phyloP scores from a whole-genome alignment of 2,797 vertebrate genomes.

The Antrozous pallidus region DNA sequence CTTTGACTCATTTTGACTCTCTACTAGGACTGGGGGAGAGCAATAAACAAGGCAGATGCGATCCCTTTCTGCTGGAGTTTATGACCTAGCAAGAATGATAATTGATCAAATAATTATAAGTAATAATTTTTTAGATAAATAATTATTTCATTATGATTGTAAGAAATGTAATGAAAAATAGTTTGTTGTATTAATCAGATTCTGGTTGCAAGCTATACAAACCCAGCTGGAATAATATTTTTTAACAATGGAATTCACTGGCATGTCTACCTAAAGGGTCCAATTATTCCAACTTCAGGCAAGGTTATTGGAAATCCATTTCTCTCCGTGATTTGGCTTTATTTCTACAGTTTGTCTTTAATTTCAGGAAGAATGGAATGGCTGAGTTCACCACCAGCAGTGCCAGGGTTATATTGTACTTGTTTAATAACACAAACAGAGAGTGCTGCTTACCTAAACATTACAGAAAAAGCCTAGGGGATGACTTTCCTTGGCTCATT shows the following conservation, averaged over 20 bases:
- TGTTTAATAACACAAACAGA: background rate
- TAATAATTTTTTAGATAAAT: background rate
- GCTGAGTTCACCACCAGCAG: background rate
- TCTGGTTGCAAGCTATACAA: background rate
- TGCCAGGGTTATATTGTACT: background rate
- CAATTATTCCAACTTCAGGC: background rate
- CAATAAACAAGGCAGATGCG: background rate
- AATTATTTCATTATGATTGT: background rate
- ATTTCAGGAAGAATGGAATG: background rate
- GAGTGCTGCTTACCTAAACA: background rate
- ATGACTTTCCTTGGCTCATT: background rate
- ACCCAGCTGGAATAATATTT: background rate
- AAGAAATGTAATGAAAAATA: background rate
- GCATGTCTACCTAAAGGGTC: background rate
- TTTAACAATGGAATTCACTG: background rate
- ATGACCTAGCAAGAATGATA: background rate
- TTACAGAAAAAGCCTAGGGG: background rate
- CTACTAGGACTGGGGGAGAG: background rate
- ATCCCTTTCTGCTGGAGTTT: background rate
- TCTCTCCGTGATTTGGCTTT: background rate
- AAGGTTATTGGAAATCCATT: background rate
- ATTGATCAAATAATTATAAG: background rate
- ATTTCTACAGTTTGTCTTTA: background rate
- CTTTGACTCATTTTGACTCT: background rate
- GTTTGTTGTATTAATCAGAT: background rate